phyloP scores from a whole-genome alignment of 2,113 vertebrate genomes.

The Dicerorhinus sumatrensis region DNA sequence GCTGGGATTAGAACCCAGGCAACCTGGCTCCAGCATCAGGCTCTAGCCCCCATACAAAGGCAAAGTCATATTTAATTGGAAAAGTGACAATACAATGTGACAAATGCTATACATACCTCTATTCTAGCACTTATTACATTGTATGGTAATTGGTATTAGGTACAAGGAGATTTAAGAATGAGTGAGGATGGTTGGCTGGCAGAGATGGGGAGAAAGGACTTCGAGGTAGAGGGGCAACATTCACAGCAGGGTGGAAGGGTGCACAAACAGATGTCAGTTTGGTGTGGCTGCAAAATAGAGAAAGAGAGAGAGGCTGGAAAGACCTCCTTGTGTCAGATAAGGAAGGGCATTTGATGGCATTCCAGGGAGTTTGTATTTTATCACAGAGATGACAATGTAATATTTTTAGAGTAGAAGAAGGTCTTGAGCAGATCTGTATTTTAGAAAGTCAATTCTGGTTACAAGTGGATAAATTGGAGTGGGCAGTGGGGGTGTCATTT shows the following conservation, averaged over 20 bases:
- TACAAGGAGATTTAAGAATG: background rate
- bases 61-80: background rate
- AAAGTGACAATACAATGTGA: background rate
- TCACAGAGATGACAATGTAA: background rate
- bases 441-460: background rate
- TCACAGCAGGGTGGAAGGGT: background rate
- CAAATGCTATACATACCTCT: background rate
- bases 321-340: background rate
- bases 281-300: background rate
- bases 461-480: background rate
- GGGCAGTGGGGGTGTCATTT: background rate
- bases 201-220: background rate
- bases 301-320: background rate
- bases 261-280: background rate
- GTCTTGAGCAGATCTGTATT: background rate
- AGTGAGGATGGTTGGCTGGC: background rate
- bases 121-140: background rate
- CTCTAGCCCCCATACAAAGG: background rate
- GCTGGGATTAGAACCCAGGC: background rate
- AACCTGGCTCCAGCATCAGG: background rate
- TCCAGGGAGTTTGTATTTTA: background rate
- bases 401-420: background rate
- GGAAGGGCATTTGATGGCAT: background rate
- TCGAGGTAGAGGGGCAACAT: background rate
- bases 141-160: background rate